These are phyloP conservation scores for Bactericera cockerelli DNA, from an alignment of 1,140 invertebrate genomes.

Conservation along the genomic window DNA sequence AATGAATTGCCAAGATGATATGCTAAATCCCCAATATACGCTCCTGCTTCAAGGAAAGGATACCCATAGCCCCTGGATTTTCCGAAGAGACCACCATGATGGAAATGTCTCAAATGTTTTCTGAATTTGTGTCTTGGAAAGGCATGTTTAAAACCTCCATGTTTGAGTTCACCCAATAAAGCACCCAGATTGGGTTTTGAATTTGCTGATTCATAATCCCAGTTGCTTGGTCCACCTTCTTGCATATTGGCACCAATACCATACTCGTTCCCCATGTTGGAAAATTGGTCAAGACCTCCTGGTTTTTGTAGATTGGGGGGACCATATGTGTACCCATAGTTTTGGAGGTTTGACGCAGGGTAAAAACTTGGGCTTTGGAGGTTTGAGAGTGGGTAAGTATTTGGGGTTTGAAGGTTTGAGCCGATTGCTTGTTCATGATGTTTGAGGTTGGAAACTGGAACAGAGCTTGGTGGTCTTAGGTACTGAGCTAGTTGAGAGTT, in stretches of 20 bases:
- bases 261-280: too few species aligned
- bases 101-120: not conserved
- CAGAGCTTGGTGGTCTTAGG: not conserved
- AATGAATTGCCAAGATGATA: not conserved
- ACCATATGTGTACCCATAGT: too few species aligned
- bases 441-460: too few species aligned
- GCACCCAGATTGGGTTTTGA: not conserved
- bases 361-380: too few species aligned
- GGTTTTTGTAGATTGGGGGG: not conserved
- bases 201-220: not conserved
- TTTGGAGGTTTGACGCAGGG: too few species aligned
- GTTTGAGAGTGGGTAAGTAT: too few species aligned
- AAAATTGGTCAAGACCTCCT: not conserved
- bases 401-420: too few species aligned
- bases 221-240: not conserved
- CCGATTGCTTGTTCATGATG: too few species aligned
- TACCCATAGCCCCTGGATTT: not conserved
- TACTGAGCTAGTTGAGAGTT: not conserved
- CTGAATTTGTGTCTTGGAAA: not conserved
- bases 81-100: not conserved
- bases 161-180: not conserved
- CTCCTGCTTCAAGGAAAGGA: not conserved
- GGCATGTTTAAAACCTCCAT: not conserved
- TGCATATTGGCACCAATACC: not conserved
- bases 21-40: not conserved